These are phyloP conservation scores for Plectropomus leopardus DNA, from an alignment of 2,113 vertebrate species.

Conservation along the genomic window DNA sequence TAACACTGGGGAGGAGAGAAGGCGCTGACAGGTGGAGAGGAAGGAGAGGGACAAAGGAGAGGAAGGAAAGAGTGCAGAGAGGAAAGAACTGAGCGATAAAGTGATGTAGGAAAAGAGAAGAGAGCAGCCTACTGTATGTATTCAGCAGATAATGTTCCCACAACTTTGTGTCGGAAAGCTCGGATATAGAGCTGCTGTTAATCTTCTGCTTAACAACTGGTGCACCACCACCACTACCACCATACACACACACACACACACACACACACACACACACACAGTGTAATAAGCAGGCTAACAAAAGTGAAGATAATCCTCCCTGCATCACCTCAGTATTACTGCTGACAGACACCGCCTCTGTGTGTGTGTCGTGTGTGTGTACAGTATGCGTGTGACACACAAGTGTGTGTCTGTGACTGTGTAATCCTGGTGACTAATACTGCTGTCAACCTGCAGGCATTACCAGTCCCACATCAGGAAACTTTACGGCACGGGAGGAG, in stretches of 20 bases:
- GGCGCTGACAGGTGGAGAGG: constrained; percentile 34
- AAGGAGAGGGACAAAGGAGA: not conserved
- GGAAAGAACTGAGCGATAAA: not conserved
- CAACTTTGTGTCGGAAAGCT: constrained; percentile 42
- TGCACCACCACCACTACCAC: constrained; percentile 12
- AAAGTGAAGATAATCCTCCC: constrained; percentile 70
- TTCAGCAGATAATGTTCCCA: constrained; percentile 24
- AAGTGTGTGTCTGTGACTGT: constrained; percentile 47
- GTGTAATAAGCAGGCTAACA: constrained; percentile 67
- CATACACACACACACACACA: constrained; percentile 23
- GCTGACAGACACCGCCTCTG: constrained; percentile 61
- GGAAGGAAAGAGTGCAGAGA: not conserved
- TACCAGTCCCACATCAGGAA: constrained; percentile 55
- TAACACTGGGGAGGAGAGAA: constrained; percentile 8
- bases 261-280: constrained; percentile 10
- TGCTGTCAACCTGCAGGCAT: constrained; percentile 57
- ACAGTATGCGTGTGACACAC: constrained; percentile 24
- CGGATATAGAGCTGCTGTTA: constrained; percentile 34
- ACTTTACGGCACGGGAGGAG: constrained; percentile 23
- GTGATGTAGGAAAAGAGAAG: constrained; percentile 10
- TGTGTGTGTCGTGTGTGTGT: constrained; percentile 31
- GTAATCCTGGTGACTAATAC: constrained; percentile 72
- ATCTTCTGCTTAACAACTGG: constrained; percentile 55
- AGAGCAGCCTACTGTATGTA: not conserved
- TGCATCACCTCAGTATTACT: constrained; percentile 65